A percentile compares a stretch with the other conserved stretches of the same genome.
These are phyloP conservation scores for Cosmia trapezina DNA, from an alignment of 2,888 invertebrate genomes.

Conservation along the genomic window DNA sequence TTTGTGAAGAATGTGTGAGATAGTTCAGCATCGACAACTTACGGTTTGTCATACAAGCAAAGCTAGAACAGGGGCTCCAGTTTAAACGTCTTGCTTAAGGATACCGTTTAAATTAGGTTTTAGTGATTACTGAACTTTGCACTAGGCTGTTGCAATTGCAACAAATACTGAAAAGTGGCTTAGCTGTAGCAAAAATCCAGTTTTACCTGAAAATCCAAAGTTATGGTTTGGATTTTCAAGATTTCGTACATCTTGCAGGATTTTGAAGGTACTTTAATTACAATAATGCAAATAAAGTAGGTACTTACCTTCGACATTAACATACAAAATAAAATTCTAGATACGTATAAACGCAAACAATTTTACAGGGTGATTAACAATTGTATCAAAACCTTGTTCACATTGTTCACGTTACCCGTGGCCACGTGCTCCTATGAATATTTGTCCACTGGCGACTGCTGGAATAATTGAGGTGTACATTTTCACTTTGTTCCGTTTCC, in stretches of 20 bases:
- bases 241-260: too few species aligned
- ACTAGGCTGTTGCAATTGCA: too few species aligned
- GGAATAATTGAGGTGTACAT: slow-evolving; percentile 91
- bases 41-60: too few species aligned
- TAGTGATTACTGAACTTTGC: too few species aligned
- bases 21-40: background rate
- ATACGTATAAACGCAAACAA: slow-evolving; percentile 38
- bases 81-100: too few species aligned
- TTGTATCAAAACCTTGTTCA: slow-evolving; percentile 65
- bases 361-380: slow-evolving; percentile 67
- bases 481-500: slow-evolving; percentile 91
- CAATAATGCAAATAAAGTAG: slow-evolving; percentile 14
- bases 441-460: slow-evolving; percentile 86
- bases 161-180: too few species aligned
- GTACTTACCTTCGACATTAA: too few species aligned
- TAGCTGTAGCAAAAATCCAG: background rate
- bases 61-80: too few species aligned
- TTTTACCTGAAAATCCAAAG: background rate
- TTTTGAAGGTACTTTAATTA: background rate
- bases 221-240: background rate
- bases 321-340: slow-evolving; percentile 11
- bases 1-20: too few species aligned
- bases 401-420: slow-evolving; percentile 74
- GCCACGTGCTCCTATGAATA: slow-evolving; percentile 83
- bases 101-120: too few species aligned